Evolutionary conservation across 1,140 invertebrate genomes (phyloP).

Genomic region (Drosophila tani): DNA sequence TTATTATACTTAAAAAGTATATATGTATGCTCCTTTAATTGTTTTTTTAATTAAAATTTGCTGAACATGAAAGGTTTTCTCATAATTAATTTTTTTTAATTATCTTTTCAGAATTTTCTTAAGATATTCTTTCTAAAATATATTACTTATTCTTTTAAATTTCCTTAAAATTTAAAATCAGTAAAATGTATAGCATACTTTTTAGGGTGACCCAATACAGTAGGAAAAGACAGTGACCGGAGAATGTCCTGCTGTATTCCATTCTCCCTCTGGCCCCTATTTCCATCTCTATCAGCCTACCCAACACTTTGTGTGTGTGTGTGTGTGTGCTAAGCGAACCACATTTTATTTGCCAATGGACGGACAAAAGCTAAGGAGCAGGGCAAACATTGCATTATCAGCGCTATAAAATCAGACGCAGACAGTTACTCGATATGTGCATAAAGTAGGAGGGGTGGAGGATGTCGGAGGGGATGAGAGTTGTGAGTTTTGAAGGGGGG

Average conservation of each 20-base stretch:
- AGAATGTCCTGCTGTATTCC: background rate
- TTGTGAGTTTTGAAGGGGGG: background rate
- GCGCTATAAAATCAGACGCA: conserved; percentile 61
- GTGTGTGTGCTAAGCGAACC: conserved; percentile 44
- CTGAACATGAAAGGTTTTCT: too few relatives aligned
- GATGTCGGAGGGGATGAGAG: background rate
- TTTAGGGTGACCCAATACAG: conserved; percentile 1
- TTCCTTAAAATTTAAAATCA: background rate
- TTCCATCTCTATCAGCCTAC: background rate
- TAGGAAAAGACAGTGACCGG: conserved; percentile 2
- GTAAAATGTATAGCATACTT: conserved; percentile 35
- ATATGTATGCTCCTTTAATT: too few relatives aligned
- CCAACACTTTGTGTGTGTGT: background rate
- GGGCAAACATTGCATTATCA: conserved; percentile 52
- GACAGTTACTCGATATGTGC: conserved; percentile 68
- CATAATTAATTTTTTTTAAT: too few relatives aligned
- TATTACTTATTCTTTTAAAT: background rate
- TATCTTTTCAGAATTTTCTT: too few relatives aligned
- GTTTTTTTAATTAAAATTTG: too few relatives aligned
- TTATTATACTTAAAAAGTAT: too few relatives aligned
- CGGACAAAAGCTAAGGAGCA: conserved; percentile 19
- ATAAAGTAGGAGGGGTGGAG: conserved; percentile 15
- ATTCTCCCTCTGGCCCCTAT: background rate
- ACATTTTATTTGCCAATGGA: conserved; percentile 33
- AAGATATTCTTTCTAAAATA: too few relatives aligned